Evolutionary conservation across 2,113 vertebrate species (phyloP).

Genomic region (Halichoerus grypus): DNA sequence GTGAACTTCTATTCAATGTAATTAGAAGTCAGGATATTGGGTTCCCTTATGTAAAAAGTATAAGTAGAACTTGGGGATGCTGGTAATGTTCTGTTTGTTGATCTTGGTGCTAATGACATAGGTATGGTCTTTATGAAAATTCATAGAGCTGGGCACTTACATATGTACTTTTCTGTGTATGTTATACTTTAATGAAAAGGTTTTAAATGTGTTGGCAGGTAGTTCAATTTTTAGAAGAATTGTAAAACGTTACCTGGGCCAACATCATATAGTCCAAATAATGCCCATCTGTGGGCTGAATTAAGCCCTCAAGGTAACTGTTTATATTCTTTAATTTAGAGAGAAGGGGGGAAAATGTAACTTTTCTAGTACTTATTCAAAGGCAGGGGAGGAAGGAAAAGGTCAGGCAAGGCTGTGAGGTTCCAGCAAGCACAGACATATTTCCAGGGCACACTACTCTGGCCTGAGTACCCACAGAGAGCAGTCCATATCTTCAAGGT

Average conservation of each 20-base stretch:
- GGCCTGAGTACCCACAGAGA: background rate
- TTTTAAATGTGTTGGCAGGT: background rate
- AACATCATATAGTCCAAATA: background rate
- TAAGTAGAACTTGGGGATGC: background rate
- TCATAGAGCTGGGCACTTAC: too few species aligned
- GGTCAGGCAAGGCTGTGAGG: background rate
- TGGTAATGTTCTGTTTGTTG: background rate
- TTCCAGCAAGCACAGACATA: accelerated
- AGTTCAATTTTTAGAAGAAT: background rate
- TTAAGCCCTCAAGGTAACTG: background rate
- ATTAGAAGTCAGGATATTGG: background rate
- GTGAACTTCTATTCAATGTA: too few species aligned
- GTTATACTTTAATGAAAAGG: background rate
- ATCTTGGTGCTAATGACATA: background rate
- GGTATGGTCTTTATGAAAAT: background rate
- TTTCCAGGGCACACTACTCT: background rate
- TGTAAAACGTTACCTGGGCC: background rate
- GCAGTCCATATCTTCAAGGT: background rate
- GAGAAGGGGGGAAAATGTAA: background rate
- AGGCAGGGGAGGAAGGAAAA: background rate
- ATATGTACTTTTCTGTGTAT: background rate
- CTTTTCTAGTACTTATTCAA: background rate
- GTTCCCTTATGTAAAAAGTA: background rate
- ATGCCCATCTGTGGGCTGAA: background rate
- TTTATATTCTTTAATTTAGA: background rate